Conservation (phyloP, 2,888 invertebrate species). For the Anorthoa munda region DNA sequence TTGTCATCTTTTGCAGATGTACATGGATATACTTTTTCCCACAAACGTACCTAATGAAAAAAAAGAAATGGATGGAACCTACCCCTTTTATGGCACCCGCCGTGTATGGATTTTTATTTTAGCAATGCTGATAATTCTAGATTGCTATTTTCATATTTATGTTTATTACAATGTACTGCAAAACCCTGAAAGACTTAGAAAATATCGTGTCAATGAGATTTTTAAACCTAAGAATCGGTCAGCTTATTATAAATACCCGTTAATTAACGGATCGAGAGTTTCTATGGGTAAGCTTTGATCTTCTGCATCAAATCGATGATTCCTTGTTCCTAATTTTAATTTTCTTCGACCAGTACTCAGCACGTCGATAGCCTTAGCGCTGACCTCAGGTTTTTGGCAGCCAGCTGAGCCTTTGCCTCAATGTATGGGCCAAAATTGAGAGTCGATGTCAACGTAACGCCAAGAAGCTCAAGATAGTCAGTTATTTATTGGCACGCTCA, state of each 20-base stretch:
- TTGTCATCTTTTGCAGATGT: background rate
- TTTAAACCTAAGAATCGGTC: background rate
- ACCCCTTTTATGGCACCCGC: constrained; percentile 16
- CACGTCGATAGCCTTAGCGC: too few relatives aligned
- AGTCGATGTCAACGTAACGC: too few relatives aligned
- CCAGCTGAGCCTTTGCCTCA: too few relatives aligned
- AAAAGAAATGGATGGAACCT: constrained; percentile 13
- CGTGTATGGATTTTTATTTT: constrained; percentile 42
- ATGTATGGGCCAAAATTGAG: too few relatives aligned
- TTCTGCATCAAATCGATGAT: background rate
- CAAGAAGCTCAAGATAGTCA: too few relatives aligned
- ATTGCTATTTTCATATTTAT: constrained; percentile 44
- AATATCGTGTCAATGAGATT: background rate
- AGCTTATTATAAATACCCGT: constrained; percentile 41
- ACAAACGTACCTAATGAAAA: background rate
- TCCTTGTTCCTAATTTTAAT: too few relatives aligned
- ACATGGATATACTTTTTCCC: background rate
- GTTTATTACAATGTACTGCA: constrained; percentile 45
- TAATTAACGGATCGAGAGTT: constrained; percentile 16
- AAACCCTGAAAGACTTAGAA: background rate
- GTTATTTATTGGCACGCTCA: too few relatives aligned
- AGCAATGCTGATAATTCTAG: constrained; percentile 41
- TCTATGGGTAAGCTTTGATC: constrained; percentile 45
- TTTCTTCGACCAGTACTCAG: too few relatives aligned
- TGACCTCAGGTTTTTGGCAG: too few relatives aligned